A percentile compares a stretch with the other conserved stretches of the same genome.
Conservation (phyloP, 2,113 vertebrate species). For the Machaerirhynchus nigripectus region DNA sequence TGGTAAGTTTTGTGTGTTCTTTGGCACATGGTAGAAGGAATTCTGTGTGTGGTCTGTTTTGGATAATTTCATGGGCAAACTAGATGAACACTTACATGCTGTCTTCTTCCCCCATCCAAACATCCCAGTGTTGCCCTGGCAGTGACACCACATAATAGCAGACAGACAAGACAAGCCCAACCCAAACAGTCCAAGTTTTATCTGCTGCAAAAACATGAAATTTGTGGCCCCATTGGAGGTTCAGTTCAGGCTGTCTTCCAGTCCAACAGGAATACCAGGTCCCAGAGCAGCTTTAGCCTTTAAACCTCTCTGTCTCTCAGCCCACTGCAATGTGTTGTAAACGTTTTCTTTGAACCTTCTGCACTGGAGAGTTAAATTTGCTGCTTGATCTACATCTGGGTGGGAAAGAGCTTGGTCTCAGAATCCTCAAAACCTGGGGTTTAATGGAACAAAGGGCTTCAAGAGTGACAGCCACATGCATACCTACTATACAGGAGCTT, state of each 20-base stretch:
- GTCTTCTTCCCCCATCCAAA: background rate
- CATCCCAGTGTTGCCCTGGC: background rate
- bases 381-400: background rate
- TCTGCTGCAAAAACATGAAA: background rate
- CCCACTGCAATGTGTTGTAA: background rate
- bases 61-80: too few species aligned
- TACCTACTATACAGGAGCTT: background rate
- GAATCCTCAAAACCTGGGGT: background rate
- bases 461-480: accelerated
- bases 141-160: background rate
- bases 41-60: background rate
- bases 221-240: background rate
- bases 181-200: background rate
- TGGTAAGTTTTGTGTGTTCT: background rate
- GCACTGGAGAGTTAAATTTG: accelerated
- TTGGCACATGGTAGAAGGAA: background rate
- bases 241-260: background rate
- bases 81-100: background rate
- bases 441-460: background rate
- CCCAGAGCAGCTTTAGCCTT: background rate
- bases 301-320: background rate
- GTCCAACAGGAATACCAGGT: background rate
- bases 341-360: background rate
- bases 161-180: background rate
- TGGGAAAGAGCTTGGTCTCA: background rate